Conservation (phyloP, 1,140 invertebrate genomes). For the Drosophila sulfurigaster region DNA sequence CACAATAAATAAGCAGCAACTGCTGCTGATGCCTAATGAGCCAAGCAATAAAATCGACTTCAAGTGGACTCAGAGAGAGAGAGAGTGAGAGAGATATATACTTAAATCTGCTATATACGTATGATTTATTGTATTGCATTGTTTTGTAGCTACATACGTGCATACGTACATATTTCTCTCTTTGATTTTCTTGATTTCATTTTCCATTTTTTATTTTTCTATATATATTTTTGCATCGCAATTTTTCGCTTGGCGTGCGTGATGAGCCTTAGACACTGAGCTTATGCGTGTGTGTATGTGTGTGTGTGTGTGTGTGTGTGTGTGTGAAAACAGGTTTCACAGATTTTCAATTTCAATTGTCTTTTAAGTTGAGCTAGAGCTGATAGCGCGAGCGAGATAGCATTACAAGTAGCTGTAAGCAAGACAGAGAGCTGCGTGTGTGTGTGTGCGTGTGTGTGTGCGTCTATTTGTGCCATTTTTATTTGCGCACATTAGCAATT, state of each 20-base stretch:
- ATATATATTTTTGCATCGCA: neutral
- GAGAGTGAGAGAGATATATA: too few relatives aligned
- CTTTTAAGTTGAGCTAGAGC: conserved; percentile 34
- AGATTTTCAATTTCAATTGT: conserved; percentile 82
- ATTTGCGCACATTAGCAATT: conserved; percentile 78
- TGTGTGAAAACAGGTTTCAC: conserved; percentile 78
- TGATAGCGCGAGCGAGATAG: neutral
- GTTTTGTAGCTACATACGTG: neutral
- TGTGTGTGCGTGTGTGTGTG: conserved; percentile 24
- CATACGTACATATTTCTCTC: neutral
- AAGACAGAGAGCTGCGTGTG: neutral
- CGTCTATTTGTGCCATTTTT: conserved; percentile 74
- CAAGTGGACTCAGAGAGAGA: neutral
- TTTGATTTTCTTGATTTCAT: conserved; percentile 19
- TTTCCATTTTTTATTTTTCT: conserved; percentile 12
- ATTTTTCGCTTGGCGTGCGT: conserved; percentile 46
- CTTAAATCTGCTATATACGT: too few relatives aligned
- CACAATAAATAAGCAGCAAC: too few relatives aligned
- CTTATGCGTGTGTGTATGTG: too few relatives aligned
- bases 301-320: conserved; percentile 18
- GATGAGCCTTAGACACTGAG: conserved; percentile 38
- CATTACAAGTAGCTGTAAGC: neutral
- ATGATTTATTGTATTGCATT: neutral
- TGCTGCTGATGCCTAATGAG: neutral
- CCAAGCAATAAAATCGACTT: neutral